Conservation (phyloP, 1,140 invertebrate genomes). For the Pygmarrhopalites habei region DNA sequence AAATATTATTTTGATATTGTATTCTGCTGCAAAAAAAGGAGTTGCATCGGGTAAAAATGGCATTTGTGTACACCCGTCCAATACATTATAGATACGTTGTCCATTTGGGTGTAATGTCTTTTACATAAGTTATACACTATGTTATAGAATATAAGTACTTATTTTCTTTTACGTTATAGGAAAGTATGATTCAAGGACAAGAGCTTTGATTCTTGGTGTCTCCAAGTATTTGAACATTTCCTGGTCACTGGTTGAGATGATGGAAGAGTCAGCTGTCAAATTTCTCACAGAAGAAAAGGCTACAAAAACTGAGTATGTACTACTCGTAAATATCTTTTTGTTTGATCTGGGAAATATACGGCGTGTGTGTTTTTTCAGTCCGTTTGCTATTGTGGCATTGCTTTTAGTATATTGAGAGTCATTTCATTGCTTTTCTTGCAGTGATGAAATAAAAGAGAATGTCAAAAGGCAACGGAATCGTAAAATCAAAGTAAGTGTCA, state of each 20-base stretch:
- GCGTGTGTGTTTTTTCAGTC: too few species aligned
- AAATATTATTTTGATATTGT: too few species aligned
- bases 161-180: conserved; percentile 48
- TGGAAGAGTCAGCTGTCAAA: conserved; percentile 47
- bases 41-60: conserved; percentile 16
- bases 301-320: conserved; percentile 44
- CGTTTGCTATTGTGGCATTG: too few species aligned
- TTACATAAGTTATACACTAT: too few species aligned
- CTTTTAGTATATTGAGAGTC: too few species aligned
- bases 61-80: too few species aligned
- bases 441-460: conserved; percentile 47
- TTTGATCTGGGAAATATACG: too few species aligned
- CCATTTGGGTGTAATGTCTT: too few species aligned
- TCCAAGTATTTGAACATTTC: conserved; percentile 51
- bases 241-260: conserved; percentile 50
- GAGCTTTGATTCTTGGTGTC: conserved; percentile 54
- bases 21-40: too few species aligned
- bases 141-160: too few species aligned
- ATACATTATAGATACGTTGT: too few species aligned
- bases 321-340: conserved; percentile 13
- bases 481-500: too few species aligned
- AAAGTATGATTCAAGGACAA: conserved; percentile 57
- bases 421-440: conserved; percentile 39
- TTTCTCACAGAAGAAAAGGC: conserved; percentile 43
- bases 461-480: conserved; percentile 48